Conservation (phyloP, 2,888 invertebrate genomes). For the Oegoconia quadripuncta region DNA sequence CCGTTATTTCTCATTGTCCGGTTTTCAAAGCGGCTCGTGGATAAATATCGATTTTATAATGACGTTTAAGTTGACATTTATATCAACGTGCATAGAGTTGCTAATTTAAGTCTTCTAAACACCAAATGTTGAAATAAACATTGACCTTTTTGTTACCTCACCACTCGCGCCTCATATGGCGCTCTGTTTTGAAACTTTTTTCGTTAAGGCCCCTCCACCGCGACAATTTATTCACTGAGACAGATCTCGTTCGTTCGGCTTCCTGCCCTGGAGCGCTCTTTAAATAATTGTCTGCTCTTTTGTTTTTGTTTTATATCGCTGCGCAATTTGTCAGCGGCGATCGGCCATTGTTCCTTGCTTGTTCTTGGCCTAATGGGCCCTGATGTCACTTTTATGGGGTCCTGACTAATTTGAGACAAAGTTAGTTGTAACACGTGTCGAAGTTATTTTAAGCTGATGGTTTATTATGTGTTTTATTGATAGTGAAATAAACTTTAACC, state of each 20-base stretch:
- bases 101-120: not conserved
- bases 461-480: too few relatives aligned
- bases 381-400: constrained; percentile 8
- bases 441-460: too few relatives aligned
- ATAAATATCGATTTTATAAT: too few relatives aligned
- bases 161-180: constrained; percentile 26
- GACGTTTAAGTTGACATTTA: not conserved
- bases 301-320: constrained; percentile 14
- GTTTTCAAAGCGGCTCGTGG: too few relatives aligned
- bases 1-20: too few relatives aligned
- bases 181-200: constrained; percentile 23
- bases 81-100: not conserved
- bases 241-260: constrained; percentile 40
- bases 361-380: constrained; percentile 10
- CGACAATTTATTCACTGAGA: constrained; percentile 58
- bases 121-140: not conserved
- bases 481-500: too few relatives aligned
- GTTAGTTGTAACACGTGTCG: too few relatives aligned
- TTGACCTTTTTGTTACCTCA: not conserved
- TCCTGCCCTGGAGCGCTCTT: constrained; percentile 46
- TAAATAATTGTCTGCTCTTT: constrained; percentile 50
- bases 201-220: constrained; percentile 25
- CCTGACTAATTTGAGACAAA: constrained; percentile 1
- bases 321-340: constrained; percentile 27
- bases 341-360: constrained; percentile 15